phyloP scores from a whole-genome alignment of 2,113 vertebrate genomes.

The Vulpes lagopus region DNA sequence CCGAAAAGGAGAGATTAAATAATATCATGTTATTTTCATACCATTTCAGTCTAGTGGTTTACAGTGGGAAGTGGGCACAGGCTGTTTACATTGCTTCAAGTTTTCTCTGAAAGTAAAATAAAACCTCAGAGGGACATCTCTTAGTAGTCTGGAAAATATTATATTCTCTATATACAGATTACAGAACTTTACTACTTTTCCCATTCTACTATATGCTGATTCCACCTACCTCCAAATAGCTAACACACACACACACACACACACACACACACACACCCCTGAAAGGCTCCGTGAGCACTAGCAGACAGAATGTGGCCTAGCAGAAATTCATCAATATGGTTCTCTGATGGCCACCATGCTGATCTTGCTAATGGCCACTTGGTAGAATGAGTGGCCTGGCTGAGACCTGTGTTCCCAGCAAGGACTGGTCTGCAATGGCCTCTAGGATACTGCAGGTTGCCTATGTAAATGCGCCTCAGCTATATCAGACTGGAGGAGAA shows the following conservation, averaged over 20 bases:
- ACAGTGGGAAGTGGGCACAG: neutral
- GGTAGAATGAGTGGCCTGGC: neutral
- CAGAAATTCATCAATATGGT: neutral
- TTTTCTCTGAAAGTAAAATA: slow-evolving; percentile 45
- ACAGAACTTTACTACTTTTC: neutral
- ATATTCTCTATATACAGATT: neutral
- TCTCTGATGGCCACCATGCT: neutral
- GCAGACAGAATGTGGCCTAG: neutral
- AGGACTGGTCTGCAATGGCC: neutral
- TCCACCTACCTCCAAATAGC: neutral
- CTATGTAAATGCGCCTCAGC: neutral
- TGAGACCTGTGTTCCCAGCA: neutral
- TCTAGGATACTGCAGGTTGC: neutral
- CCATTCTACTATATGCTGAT: neutral
- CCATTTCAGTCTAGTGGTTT: neutral
- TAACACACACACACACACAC: neutral
- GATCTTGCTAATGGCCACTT: neutral
- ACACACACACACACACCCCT: neutral
- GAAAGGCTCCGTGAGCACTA: neutral
- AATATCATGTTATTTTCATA: neutral
- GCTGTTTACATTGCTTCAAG: neutral
- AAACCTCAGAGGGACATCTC: slow-evolving; percentile 1
- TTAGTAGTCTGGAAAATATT: neutral
- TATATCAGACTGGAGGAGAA: neutral
- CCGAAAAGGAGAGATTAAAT: neutral